These are phyloP conservation scores for Calidris pugnax DNA, from an alignment of 2,113 vertebrate species.

Conservation along the genomic window DNA sequence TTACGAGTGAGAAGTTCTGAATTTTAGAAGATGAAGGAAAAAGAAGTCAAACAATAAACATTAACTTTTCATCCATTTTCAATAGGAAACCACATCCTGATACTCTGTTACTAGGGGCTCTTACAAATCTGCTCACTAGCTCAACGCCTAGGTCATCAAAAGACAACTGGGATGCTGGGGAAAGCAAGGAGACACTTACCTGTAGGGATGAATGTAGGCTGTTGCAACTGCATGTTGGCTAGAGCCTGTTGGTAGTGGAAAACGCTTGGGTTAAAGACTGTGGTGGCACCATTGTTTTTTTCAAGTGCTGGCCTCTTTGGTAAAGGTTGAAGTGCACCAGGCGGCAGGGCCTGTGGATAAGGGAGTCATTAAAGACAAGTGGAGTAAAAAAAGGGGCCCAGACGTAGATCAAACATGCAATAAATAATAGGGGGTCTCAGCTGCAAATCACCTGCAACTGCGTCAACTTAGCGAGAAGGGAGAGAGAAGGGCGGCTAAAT, in stretches of 20 bases:
- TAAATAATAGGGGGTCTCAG: neutral
- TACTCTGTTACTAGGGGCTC: neutral
- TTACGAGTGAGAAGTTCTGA: conserved; percentile 3
- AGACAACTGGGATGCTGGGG: neutral
- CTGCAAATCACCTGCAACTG: conserved; percentile 46
- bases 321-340: conserved; percentile 85
- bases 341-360: conserved; percentile 80
- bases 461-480: neutral
- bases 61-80: conserved; percentile 34
- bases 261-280: conserved; percentile 92
- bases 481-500: conserved; percentile 4
- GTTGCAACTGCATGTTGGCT: conserved; percentile 95
- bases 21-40: neutral
- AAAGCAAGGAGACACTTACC: conserved; percentile 79
- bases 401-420: conserved; percentile 29
- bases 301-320: conserved; percentile 93
- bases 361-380: conserved; percentile 70
- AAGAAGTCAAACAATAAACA: neutral
- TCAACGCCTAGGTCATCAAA: neutral
- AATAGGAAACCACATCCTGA: neutral
- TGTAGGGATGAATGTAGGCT: conserved; percentile 89
- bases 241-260: conserved; percentile 98
- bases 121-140: neutral
- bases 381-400: conserved; percentile 15
- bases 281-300: conserved; percentile 90